Base-by-base conservation (phyloP, 2,797 vertebrate genomes). In the Propithecus perrieri region DNA sequence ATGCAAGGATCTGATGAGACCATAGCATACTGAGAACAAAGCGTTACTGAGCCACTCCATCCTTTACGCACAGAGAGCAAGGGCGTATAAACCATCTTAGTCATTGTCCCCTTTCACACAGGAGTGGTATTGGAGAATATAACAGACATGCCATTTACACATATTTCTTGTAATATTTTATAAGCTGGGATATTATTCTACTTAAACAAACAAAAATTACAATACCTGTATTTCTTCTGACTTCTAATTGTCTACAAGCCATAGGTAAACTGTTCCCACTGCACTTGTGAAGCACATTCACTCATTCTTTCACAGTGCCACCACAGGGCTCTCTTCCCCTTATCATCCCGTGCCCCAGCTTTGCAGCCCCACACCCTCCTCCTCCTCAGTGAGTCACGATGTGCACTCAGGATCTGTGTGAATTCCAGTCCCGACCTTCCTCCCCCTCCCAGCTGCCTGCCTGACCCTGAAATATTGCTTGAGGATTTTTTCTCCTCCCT, bases 141-240 rank as follows among this genome's bases (percentile, higher is more conserved):
- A 57, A 59, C 2, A 50, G 20, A 33, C 22, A 7, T 14, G 5
- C n/a, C 48, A 30, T 48, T 80, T 57, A 65, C 43, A 46, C 9
- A 18, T 48, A 74, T 48, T 69, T 74, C n/a, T 86, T 65, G 7
- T 15, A 92, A 84, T 38, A 26, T 2, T 81, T 53, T 85, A 61
- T 10, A 22, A 88, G 55, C 17, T n/a, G n/a, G 53, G 33, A 28
- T 43, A 71, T 41, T 69, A 71, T 30, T 69, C 17, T 71, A 24
- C 48, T 69, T 89, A 61, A 94, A 95, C 67, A 59, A 50, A 93
- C 13, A 63, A 85, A 85, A 87, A 81, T 50, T 74, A 57, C 5
- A 91, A 95, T 9, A 85, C 4, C 6, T 33, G 3, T 67, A 75
- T 79, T 89, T 94, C 48, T 89, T 89, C 48, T 79, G 61, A 91